Evolutionary conservation across 2,888 invertebrate species (phyloP).

Genomic region (Taphrorychus bicolor): DNA sequence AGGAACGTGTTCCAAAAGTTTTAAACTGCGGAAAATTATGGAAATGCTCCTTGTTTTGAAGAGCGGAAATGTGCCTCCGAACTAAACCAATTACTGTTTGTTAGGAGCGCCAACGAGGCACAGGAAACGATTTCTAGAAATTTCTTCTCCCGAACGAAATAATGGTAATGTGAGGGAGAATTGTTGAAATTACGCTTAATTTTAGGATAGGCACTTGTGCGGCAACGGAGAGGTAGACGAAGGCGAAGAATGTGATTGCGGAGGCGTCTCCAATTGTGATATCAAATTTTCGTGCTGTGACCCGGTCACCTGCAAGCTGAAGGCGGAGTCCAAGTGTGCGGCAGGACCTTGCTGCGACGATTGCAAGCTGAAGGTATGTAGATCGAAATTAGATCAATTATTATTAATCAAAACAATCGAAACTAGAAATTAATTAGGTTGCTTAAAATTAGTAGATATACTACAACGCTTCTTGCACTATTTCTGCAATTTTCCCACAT

Average conservation of each 20-base stretch:
- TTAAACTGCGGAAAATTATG: constrained; percentile 16
- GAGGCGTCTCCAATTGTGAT: constrained; percentile 87
- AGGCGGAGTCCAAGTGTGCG: constrained; percentile 93
- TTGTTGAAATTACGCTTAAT: background rate
- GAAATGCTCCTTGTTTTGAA: constrained; percentile 11
- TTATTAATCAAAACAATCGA: no score
- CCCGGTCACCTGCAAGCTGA: constrained; percentile 94
- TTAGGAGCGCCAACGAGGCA: background rate
- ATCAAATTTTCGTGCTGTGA: constrained; percentile 94
- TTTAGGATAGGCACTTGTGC: constrained; percentile 68
- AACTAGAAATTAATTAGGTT: no score
- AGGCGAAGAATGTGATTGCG: constrained; percentile 98
- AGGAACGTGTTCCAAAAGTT: constrained; percentile 14
- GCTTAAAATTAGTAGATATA: no score
- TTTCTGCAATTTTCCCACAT: no score
- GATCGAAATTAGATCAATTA: no score
- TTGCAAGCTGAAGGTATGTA: constrained; percentile 73
- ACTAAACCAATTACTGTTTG: constrained; percentile 11
- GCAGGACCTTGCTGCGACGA: constrained; percentile 90
- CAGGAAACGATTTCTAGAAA: background rate
- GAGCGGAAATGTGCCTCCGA: constrained; percentile 10
- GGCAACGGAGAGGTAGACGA: constrained; percentile 95
- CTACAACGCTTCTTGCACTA: no score
- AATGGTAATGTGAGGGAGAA: background rate
- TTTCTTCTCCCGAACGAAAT: background rate